Conservation (phyloP, 1,140 invertebrate genomes). For the Heliconius himera region DNA sequence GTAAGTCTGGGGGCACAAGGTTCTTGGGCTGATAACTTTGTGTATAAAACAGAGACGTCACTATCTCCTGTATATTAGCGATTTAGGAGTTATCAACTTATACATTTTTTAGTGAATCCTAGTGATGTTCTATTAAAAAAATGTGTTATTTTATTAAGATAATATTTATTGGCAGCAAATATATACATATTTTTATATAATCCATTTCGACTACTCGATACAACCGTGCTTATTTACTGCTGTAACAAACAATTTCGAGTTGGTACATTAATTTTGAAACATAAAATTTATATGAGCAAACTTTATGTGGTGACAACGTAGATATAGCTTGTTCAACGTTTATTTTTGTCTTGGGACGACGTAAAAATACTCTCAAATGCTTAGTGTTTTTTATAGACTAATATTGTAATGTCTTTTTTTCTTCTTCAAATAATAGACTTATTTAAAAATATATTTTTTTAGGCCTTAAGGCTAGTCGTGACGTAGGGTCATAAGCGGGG, state of each 20-base stretch:
- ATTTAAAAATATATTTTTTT: neutral
- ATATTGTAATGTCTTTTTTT: neutral
- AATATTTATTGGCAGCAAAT: neutral
- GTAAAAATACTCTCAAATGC: neutral
- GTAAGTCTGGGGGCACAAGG: too few relatives aligned
- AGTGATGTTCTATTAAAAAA: too few relatives aligned
- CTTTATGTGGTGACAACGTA: conserved; percentile 10
- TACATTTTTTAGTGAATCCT: too few relatives aligned
- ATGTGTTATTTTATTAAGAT: too few relatives aligned
- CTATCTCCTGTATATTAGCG: too few relatives aligned
- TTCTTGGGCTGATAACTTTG: too few relatives aligned
- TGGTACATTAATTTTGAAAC: conserved; percentile 22
- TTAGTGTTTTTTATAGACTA: neutral
- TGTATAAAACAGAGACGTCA: too few relatives aligned
- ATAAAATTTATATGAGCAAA: conserved; percentile 14
- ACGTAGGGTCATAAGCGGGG: too few relatives aligned
- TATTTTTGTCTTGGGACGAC: conserved; percentile 8
- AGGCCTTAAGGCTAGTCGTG: too few relatives aligned
- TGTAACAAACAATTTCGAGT: conserved; percentile 13
- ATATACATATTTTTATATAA: neutral
- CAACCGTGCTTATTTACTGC: conserved; percentile 10
- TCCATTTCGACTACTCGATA: neutral
- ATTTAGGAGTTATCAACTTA: too few relatives aligned
- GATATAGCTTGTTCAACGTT: conserved; percentile 5
- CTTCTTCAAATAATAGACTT: neutral